Conservation (phyloP, 2,113 vertebrate genomes). For the Varanus salvator region DNA sequence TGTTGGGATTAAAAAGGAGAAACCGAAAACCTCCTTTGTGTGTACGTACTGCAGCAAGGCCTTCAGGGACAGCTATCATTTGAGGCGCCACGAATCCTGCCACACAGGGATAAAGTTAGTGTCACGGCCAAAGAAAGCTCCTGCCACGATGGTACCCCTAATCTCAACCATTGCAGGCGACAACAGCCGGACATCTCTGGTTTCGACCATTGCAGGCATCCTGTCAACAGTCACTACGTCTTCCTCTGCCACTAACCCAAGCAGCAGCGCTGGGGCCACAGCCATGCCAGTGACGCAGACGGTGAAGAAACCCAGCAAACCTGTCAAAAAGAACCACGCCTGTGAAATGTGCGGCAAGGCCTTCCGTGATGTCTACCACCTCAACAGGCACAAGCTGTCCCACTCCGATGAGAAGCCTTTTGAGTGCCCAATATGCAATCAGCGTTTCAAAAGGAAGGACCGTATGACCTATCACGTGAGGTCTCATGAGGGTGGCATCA, state of each 20-base stretch:
- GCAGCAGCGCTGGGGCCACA: conserved; percentile 78
- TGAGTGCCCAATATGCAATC: conserved; percentile 97
- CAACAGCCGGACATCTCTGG: conserved; percentile 88
- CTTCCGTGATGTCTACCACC: conserved; percentile 97
- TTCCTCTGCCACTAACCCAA: conserved; percentile 87
- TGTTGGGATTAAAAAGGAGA: conserved; percentile 94
- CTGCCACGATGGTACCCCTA: conserved; percentile 91
- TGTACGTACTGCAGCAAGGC: conserved; percentile 99
- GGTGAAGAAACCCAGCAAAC: conserved; percentile 92
- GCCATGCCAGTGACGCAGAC: conserved; percentile 83
- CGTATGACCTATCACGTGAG: conserved; percentile 98
- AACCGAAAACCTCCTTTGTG: conserved; percentile 96
- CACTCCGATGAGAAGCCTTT: conserved; percentile 98
- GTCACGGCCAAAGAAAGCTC: conserved; percentile 94
- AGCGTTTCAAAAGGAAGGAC: conserved; percentile 98
- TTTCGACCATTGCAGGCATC: conserved; percentile 94
- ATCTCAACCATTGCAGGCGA: conserved; percentile 93
- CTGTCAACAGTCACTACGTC: conserved; percentile 94
- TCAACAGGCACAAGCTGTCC: conserved; percentile 97
- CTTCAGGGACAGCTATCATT: conserved; percentile 98
- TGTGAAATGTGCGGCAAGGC: conserved; percentile 99
- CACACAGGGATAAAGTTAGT: conserved; percentile 98
- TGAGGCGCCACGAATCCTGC: conserved; percentile 96
- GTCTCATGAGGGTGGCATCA: conserved; percentile 96
- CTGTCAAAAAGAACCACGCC: conserved; percentile 97